phyloP scores from a whole-genome alignment of 2,888 invertebrate genomes.

The Drosophila diplacantha region DNA sequence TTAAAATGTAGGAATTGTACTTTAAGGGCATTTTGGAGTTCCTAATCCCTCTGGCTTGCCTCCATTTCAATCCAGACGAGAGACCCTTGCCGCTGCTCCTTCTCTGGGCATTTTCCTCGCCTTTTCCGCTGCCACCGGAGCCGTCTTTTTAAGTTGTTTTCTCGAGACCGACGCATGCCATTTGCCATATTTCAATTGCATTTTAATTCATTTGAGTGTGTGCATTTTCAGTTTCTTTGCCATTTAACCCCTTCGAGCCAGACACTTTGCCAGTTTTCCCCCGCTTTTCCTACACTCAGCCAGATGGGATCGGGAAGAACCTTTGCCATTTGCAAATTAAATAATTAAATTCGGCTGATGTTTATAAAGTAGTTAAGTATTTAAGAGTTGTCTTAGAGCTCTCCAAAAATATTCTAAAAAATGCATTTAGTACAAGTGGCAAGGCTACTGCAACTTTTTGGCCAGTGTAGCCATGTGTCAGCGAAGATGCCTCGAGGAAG shows the following conservation, averaged over 20 bases:
- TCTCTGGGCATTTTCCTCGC: conserved; percentile 1
- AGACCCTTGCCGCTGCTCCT: conserved; percentile 8
- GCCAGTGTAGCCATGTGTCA: conserved; percentile 10
- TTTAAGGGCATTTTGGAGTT: background rate
- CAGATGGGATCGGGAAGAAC: background rate
- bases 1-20: background rate
- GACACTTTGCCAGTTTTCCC: conserved; percentile 18
- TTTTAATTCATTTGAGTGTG: conserved; percentile 54
- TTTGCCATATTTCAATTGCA: conserved; percentile 64
- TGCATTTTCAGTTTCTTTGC: conserved; percentile 41
- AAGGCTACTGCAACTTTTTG: background rate
- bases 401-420: background rate
- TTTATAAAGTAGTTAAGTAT: background rate
- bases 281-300: conserved; percentile 2
- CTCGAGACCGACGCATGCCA: conserved; percentile 49
- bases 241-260: conserved; percentile 49
- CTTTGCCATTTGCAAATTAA: background rate
- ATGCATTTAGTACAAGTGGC: background rate
- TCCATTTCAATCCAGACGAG: background rate
- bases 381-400: too few relatives aligned
- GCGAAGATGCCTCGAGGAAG: conserved; percentile 21
- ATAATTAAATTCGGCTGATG: background rate
- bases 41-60: background rate
- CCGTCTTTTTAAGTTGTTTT: conserved; percentile 15
- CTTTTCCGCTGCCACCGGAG: background rate